phyloP scores from a whole-genome alignment of 1,140 invertebrate genomes.

The Ostrea denselamellosa region DNA sequence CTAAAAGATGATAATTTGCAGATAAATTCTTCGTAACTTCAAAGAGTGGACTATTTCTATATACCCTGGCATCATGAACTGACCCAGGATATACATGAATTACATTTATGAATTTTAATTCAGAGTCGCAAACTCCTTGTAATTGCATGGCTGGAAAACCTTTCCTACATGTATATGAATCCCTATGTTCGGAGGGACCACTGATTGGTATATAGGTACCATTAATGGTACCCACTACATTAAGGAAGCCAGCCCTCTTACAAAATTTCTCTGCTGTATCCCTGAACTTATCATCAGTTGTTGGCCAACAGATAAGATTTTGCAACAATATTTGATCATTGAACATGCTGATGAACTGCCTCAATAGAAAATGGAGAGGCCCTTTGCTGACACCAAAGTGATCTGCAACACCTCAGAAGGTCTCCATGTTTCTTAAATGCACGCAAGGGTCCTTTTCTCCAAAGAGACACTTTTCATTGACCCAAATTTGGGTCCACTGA shows the following conservation, averaged over 20 bases:
- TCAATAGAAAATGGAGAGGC: neutral
- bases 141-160: slow-evolving; percentile 52
- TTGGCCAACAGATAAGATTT: neutral
- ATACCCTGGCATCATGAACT: slow-evolving; percentile 55
- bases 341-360: neutral
- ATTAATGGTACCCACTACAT: slow-evolving; percentile 41
- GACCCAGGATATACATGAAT: slow-evolving; percentile 51
- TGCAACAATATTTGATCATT: neutral
- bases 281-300: neutral
- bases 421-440: slow-evolving; percentile 47
- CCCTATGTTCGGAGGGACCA: slow-evolving; percentile 46
- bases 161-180: slow-evolving; percentile 53
- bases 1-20: slow-evolving; percentile 40
- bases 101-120: slow-evolving; percentile 52
- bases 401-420: slow-evolving; percentile 53
- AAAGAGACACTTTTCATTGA: neutral
- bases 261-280: slow-evolving; percentile 5
- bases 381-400: slow-evolving; percentile 53
- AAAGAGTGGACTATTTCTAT: slow-evolving; percentile 53
- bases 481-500: slow-evolving; percentile 40
- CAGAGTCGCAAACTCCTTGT: slow-evolving; percentile 56
- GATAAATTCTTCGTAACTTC: neutral
- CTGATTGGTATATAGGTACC: slow-evolving; percentile 46
- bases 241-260: slow-evolving; percentile 36
- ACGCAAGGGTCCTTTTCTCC: slow-evolving; percentile 42